Base-by-base conservation (phyloP, 2,797 vertebrate species). In the Poecile montanus region DNA sequence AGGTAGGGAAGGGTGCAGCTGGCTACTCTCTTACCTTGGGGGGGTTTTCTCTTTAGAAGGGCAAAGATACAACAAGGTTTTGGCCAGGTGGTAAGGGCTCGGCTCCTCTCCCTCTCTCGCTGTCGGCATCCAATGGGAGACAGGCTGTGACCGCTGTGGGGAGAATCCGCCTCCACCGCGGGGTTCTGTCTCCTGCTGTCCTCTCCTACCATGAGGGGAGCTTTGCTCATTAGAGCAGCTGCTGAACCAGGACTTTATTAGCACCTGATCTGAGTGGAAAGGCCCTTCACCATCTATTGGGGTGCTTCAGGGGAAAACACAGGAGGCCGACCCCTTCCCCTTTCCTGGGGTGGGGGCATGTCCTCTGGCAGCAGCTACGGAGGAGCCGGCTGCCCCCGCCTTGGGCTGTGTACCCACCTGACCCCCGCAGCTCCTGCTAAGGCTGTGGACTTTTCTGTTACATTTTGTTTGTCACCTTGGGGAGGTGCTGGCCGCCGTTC, bases 291-390 rank as follows among this genome's bases (percentile, higher is more conserved):
- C 36, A 50, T 12, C 17, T 25, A 2, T 0, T 6, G 2, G 36
- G 25, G 30, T 17, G 25, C 60, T 30, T 42, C 20, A 74, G 26
- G 10, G 3, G 7, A 32, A 21, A 84, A 50, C 13, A 17, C 0
- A 0, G 51, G 34, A 30, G 1, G 1, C 7, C 0, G 0, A 8
- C 7, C 13, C 34, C 18, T 36, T n/a, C 18, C 26, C 21, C 14
- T 7, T 27, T 16, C 26, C 23, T 0, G 0, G 7, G 16, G 16
- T 15, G 42, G 13, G 16, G 42, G 16, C 42, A 42, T 6, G 38
- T 38, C 38, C 38, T 40, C 38, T 40, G 38, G 38, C 29, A 32
- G 21, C 38, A 38, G 27, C n/a, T n/a, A 10, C 0, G 0, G 29
- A 54, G 16, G 19, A 63, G 58, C 19, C 2, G 4, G 23, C 42